These are phyloP conservation scores for Ciona savignyi DNA, from an alignment of 23 tunicate species.

Conservation along the genomic window DNA sequence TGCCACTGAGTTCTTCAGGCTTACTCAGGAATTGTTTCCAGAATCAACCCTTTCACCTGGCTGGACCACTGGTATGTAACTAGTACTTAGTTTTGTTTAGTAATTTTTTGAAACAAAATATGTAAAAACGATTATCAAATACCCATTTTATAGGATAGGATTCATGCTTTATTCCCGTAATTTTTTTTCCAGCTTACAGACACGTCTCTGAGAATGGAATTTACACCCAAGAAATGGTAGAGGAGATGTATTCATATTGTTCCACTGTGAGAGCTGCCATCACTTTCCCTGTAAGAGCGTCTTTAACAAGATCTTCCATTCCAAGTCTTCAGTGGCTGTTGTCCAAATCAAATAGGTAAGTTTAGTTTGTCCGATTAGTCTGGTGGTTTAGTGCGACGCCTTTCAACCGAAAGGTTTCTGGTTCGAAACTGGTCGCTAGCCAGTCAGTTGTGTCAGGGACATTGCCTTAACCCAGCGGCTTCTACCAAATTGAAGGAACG, in stretches of 20 bases:
- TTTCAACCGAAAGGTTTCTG: too few relatives aligned
- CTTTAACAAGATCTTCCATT: constrained; percentile 53
- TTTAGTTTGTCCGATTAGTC: too few relatives aligned
- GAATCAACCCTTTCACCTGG: constrained; percentile 73
- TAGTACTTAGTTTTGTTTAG: background rate
- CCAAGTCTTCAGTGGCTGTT: constrained; percentile 67
- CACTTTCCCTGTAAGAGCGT: constrained; percentile 90
- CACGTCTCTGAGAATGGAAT: constrained; percentile 42
- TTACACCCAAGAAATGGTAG: constrained; percentile 76
- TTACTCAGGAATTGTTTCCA: constrained; percentile 29
- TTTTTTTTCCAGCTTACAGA: constrained; percentile 31
- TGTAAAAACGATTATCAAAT: too few relatives aligned
- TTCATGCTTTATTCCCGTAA: background rate
- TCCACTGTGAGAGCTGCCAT: constrained; percentile 48
- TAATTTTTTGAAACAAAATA: background rate
- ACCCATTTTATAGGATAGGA: background rate
- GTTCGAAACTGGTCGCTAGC: too few relatives aligned
- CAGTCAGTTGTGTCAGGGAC: too few relatives aligned
- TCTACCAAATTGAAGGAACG: too few relatives aligned
- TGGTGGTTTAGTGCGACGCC: too few relatives aligned
- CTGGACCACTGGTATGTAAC: constrained; percentile 74
- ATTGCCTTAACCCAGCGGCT: too few relatives aligned
- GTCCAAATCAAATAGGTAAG: constrained; percentile 72
- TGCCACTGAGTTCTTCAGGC: constrained; percentile 36
- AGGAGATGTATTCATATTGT: constrained; percentile 70